A percentile compares a stretch with the other conserved stretches of the same genome.
These are phyloP conservation scores for Cataglyphis rosenhaueri DNA, from an alignment of 2,888 invertebrate genomes.

Conservation along the genomic window DNA sequence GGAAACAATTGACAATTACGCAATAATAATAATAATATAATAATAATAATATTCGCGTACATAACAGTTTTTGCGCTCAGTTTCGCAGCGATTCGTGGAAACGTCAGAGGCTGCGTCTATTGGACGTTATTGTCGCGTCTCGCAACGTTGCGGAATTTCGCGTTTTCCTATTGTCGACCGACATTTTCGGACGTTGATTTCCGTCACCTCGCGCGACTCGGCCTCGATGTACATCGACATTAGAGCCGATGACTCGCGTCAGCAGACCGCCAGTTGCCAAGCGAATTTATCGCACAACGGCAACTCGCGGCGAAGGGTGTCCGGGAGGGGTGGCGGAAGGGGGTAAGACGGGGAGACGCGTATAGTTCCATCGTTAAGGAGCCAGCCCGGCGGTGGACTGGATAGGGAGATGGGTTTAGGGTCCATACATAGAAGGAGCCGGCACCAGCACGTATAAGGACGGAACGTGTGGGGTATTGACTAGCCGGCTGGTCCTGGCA, in stretches of 20 bases:
- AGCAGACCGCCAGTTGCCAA: slow-evolving; percentile 80
- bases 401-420: slow-evolving; percentile 79
- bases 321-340: slow-evolving; percentile 55
- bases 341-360: slow-evolving; percentile 59
- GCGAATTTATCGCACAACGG: slow-evolving; percentile 80
- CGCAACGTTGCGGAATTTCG: slow-evolving; percentile 8
- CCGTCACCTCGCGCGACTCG: slow-evolving; percentile 49
- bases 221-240: slow-evolving; percentile 47
- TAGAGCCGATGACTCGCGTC: slow-evolving; percentile 74
- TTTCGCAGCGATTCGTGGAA: neutral
- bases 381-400: slow-evolving; percentile 74
- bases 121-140: neutral
- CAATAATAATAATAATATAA: neutral
- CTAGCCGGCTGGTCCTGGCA: slow-evolving; percentile 82
- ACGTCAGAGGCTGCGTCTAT: neutral
- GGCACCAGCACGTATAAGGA: slow-evolving; percentile 78
- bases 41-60: neutral
- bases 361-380: slow-evolving; percentile 81
- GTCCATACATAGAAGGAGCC: slow-evolving; percentile 78
- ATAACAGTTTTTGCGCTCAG: neutral
- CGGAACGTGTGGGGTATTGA: slow-evolving; percentile 84
- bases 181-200: slow-evolving; percentile 40
- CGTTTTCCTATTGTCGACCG: neutral
- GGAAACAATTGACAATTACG: neutral
- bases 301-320: slow-evolving; percentile 61